Conservation (phyloP, 2,888 invertebrate genomes). For the Aleiodes alternator region DNA sequence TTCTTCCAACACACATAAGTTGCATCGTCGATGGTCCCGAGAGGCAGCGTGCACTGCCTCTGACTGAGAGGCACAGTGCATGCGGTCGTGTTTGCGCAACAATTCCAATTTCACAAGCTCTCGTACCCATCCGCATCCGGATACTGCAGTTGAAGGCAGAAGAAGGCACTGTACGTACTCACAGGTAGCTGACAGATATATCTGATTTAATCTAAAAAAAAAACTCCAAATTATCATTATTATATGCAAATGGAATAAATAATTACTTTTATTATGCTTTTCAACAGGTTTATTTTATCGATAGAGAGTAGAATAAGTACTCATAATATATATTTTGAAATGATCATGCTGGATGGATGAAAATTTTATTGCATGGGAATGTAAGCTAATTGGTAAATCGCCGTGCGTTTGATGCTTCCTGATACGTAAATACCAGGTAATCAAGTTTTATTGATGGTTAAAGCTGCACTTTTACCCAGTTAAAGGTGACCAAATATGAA, state of each 20-base stretch:
- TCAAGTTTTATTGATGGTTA: background rate
- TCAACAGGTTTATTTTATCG: background rate
- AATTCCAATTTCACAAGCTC: conserved; percentile 42
- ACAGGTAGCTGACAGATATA: conserved; percentile 27
- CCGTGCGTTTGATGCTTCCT: background rate
- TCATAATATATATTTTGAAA: conserved; percentile 6
- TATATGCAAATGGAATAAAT: conserved; percentile 3
- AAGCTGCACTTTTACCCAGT: background rate
- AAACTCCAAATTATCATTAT: background rate
- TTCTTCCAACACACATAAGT: background rate
- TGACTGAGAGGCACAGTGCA: background rate
- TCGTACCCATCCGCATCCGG: conserved; percentile 38
- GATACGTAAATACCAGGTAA: conserved; percentile 13
- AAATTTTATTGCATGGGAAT: background rate
- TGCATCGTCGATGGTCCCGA: conserved; percentile 28
- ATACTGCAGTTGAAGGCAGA: background rate
- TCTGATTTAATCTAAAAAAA: background rate
- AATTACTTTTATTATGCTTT: background rate
- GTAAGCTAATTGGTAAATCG: conserved; percentile 6
- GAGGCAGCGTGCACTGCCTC: background rate
- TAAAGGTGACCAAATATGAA: too few species aligned
- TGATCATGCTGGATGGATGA: background rate
- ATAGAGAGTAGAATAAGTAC: background rate
- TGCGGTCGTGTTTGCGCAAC: conserved; percentile 36
- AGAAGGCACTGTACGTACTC: background rate